Evolutionary conservation across 2,888 invertebrate species (phyloP), one percentile per base, ranked within the genome.

Genomic region (Athalia cordata): DNA sequence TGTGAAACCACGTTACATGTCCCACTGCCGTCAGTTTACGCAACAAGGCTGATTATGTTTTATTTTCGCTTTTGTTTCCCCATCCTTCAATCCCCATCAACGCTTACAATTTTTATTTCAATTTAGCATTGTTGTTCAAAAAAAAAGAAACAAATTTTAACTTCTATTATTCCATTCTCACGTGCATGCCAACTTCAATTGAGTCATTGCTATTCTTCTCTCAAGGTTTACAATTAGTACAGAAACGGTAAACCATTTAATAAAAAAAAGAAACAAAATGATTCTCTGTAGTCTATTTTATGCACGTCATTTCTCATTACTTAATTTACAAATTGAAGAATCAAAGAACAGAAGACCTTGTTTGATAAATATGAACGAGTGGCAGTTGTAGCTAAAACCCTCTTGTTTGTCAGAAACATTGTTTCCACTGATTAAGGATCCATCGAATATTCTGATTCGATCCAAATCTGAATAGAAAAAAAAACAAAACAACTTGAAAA

Each of bases 1-100:
- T 90, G 89, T 90, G 89, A 89, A 89, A 89, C 88, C 86, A 89
- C 88, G 85, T 89, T 89, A 88, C 88, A 89, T 90, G 87, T 89
- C 88, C 89, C 89, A 89, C 87, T 89, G 89, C 88, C 88, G 89
- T 90, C 87, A 89, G 89, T 89, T 89, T 88, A 87, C 86, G 89
- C 89, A 89, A 85, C 86, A 72, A 89, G 88, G 88, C 89, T 89
- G 87, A 87, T 88, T 84, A 86, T 79, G 62, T 72, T 77, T 76
- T 72, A 77, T 59, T 67, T 79, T 76, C 29, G 29, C 52, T 47
- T 79, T 62, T 80, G 66, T 80, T 76, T 82, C 79, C 75, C 13
- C 13, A 15, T 13, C 15, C 13, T 3, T 62, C 3, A 62, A 15
- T 62, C 13, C 29, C 62, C 8, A 62, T 15, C 62, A 62, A n/a